Evolutionary conservation across 2,888 invertebrate genomes (phyloP).

Genomic region (Carabus problematicus): DNA sequence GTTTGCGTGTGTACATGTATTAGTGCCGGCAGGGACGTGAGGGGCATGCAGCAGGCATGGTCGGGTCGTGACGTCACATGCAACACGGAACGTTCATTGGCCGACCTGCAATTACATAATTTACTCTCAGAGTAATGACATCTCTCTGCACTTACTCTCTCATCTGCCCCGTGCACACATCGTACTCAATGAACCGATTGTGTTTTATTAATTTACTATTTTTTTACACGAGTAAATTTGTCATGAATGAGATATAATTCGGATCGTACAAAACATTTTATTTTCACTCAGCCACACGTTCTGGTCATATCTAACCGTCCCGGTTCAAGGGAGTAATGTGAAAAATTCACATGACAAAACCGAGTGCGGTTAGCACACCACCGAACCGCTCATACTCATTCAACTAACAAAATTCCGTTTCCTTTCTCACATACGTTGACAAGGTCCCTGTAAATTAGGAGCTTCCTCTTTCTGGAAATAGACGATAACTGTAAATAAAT

Average conservation of each 20-base stretch:
- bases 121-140: slow-evolving; percentile 61
- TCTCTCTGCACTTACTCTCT: slow-evolving; percentile 51
- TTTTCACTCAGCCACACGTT: background rate
- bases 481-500: slow-evolving; percentile 25
- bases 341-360: too few species aligned
- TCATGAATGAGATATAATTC: slow-evolving; percentile 27
- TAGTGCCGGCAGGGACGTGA: slow-evolving; percentile 49
- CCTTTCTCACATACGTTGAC: slow-evolving; percentile 16
- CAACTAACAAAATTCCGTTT: slow-evolving; percentile 1
- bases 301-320: background rate
- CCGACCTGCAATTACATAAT: slow-evolving; percentile 58
- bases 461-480: slow-evolving; percentile 35
- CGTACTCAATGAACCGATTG: slow-evolving; percentile 47
- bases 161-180: slow-evolving; percentile 16
- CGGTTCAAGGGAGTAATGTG: too few species aligned
- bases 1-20: slow-evolving; percentile 52
- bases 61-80: slow-evolving; percentile 44
- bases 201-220: slow-evolving; percentile 44
- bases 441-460: slow-evolving; percentile 27
- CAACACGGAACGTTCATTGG: slow-evolving; percentile 60
- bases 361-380: too few species aligned
- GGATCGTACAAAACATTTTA: slow-evolving; percentile 1
- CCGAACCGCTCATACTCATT: background rate
- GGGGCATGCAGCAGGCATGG: slow-evolving; percentile 46
- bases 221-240: slow-evolving; percentile 41